Evolutionary conservation across 2,113 vertebrate genomes (phyloP), one percentile per base, ranked within the genome.

Genomic region (Stigmatopora nigra): DNA sequence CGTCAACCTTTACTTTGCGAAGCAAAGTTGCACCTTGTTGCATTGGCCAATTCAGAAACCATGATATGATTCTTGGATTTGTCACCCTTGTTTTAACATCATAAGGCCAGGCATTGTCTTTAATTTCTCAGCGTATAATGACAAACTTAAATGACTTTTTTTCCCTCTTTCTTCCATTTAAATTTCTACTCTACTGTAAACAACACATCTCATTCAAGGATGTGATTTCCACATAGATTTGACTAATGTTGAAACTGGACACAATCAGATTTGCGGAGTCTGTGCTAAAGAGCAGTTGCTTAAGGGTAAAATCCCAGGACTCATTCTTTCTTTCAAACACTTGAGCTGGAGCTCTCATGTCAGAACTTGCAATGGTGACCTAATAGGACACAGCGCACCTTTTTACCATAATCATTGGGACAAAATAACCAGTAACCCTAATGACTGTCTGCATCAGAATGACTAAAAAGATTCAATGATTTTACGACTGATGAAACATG

Each of bases 281-380:
- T 38, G 45, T 73, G 60, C 31, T 38, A 46, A 59, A 67, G 49
- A n/a, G 6, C 62, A 5, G 8, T 52, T 67, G 73, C 68, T 78
- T 10, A 36, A 3, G 67, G 81, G 65, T 78, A 75, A 84, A 82
- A 86, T 83, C 79, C 79, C 75, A 82, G 62, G 44, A 64, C 61
- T 16, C 79, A 74, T 84, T 83, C 79, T 78, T 80, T 72, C 64
- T 64, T 76, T 75, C 70, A 68, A 71, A 73, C 67, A 70, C 61
- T 76, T 1, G 76, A 81, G 82, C 69, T 75, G 47, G 84, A 41
- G 82, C 76, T 49, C 71, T 85, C 86, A 63, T 89, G 88, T 85
- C 59, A 55, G 68, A 79, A 78, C 90, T 73, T 63, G 89, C 80
- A 74, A 1, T 71, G 78, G 66, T 83, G 76, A 80, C 73, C 77